A percentile compares a stretch with the other conserved stretches of the same genome.
Conservation (phyloP, 1,140 invertebrate species). For the Scaptodrosophila lebanonensis region DNA sequence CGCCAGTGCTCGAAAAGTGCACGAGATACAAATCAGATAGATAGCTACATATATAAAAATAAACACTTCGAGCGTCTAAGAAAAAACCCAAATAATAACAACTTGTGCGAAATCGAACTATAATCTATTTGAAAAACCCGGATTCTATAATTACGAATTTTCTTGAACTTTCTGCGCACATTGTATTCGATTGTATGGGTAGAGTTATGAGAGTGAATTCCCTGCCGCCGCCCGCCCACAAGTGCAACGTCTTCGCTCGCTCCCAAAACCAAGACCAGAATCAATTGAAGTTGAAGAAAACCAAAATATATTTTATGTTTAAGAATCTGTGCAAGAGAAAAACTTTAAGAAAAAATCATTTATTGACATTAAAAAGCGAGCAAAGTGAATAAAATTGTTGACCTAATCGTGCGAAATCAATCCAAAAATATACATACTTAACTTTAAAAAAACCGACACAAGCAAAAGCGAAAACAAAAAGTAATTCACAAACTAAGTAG, state of each 20-base stretch:
- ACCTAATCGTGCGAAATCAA: slow-evolving; percentile 1
- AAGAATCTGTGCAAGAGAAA: slow-evolving; percentile 73
- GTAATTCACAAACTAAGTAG: too few species aligned
- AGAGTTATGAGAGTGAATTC: slow-evolving; percentile 75
- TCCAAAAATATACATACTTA: slow-evolving; percentile 3
- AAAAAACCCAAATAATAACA: slow-evolving; percentile 8
- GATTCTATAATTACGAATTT: slow-evolving; percentile 14
- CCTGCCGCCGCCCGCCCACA: slow-evolving; percentile 49
- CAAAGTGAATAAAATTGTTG: slow-evolving; percentile 45
- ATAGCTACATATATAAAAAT: slow-evolving; percentile 3
- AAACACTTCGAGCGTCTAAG: slow-evolving; percentile 1
- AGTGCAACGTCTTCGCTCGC: slow-evolving; percentile 51
- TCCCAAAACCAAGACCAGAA: slow-evolving; percentile 45
- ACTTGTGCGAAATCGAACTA: not conserved
- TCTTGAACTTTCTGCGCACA: slow-evolving; percentile 31
- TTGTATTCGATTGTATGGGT: slow-evolving; percentile 66
- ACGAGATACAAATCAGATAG: slow-evolving; percentile 3
- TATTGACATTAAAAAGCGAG: slow-evolving; percentile 59
- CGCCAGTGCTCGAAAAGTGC: too few species aligned
- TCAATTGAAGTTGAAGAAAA: slow-evolving; percentile 65
- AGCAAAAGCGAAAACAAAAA: slow-evolving; percentile 4
- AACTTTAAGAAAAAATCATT: slow-evolving; percentile 57
- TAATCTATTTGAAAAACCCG: too few species aligned
- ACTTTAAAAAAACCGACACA: not conserved
- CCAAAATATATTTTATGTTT: slow-evolving; percentile 73